These are phyloP conservation scores for Catocala fraxini DNA, from an alignment of 2,888 invertebrate species.

Conservation along the genomic window DNA sequence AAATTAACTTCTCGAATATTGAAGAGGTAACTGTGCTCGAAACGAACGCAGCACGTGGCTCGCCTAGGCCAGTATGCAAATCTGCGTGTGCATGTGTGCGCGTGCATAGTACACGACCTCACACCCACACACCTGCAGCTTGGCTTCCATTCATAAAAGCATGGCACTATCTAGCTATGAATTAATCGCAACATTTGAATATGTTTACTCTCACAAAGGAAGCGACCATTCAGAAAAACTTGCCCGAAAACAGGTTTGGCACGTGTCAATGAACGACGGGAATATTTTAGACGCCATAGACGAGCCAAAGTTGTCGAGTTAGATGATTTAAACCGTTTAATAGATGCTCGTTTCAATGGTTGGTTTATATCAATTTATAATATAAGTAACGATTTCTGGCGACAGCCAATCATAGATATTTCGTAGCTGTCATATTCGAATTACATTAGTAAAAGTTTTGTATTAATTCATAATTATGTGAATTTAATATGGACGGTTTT, in stretches of 20 bases:
- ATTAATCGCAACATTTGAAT: conserved; percentile 88
- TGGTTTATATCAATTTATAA: conserved; percentile 68
- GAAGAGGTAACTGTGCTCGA: conserved; percentile 81
- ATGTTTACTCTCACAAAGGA: conserved; percentile 86
- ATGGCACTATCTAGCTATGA: conserved; percentile 85
- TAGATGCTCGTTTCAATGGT: conserved; percentile 73
- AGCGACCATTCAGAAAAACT: conserved; percentile 86
- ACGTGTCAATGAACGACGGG: conserved; percentile 87
- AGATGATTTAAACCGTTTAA: conserved; percentile 82
- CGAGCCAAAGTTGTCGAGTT: conserved; percentile 68
- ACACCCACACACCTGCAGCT: conserved; percentile 71
- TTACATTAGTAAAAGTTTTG: conserved; percentile 31
- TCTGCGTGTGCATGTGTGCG: conserved; percentile 66
- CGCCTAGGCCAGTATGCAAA: conserved; percentile 82
- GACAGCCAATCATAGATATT: conserved; percentile 45
- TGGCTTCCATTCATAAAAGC: conserved; percentile 85
- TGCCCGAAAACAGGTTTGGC: conserved; percentile 84
- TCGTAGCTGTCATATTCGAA: conserved; percentile 27
- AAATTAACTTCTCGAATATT: conserved; percentile 82
- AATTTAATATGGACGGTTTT: conserved; percentile 13
- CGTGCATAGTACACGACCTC: conserved; percentile 58
- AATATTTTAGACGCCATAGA: conserved; percentile 81
- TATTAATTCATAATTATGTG: conserved; percentile 32
- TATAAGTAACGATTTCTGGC: conserved; percentile 59
- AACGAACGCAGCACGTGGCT: conserved; percentile 80